Evolutionary conservation across 2,113 vertebrate genomes (phyloP).

Genomic region (Microcebus murinus): DNA sequence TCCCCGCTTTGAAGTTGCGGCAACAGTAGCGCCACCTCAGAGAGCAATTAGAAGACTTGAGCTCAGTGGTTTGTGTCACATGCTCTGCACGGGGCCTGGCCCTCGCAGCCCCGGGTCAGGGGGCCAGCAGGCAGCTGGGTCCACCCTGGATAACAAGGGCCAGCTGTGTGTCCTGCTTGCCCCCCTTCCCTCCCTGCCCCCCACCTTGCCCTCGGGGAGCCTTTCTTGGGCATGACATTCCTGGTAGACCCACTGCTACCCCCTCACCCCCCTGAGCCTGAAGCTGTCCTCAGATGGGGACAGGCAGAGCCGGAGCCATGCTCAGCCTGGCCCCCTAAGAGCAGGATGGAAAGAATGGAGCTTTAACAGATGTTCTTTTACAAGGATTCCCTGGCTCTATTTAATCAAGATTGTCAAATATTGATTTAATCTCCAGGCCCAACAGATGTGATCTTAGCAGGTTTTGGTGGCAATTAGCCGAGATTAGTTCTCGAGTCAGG

Average conservation of each 20-base stretch:
- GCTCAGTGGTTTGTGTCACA: no score
- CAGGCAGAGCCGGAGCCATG: neutral
- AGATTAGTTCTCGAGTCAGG: slow-evolving; percentile 57
- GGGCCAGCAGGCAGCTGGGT: neutral
- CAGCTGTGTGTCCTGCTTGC: neutral
- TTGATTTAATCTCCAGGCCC: slow-evolving; percentile 72
- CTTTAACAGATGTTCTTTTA: slow-evolving; percentile 70
- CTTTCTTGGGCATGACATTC: neutral
- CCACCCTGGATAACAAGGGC: neutral
- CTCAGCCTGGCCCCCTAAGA: neutral
- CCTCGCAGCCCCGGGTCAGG: neutral
- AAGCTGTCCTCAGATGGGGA: neutral
- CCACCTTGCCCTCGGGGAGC: neutral
- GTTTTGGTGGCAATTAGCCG: slow-evolving; percentile 65
- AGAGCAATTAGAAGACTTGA: neutral
- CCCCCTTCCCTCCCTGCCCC: neutral
- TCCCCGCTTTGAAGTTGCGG: neutral
- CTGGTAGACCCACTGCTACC: neutral
- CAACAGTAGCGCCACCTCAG: neutral
- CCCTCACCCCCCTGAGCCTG: neutral
- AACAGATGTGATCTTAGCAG: slow-evolving; percentile 73
- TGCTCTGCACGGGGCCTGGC: neutral
- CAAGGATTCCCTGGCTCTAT: slow-evolving; percentile 68
- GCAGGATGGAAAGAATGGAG: slow-evolving; percentile 15
- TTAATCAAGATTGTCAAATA: slow-evolving; percentile 80